Conservation (phyloP, 1,140 invertebrate species). For the Holotrichia oblita region DNA sequence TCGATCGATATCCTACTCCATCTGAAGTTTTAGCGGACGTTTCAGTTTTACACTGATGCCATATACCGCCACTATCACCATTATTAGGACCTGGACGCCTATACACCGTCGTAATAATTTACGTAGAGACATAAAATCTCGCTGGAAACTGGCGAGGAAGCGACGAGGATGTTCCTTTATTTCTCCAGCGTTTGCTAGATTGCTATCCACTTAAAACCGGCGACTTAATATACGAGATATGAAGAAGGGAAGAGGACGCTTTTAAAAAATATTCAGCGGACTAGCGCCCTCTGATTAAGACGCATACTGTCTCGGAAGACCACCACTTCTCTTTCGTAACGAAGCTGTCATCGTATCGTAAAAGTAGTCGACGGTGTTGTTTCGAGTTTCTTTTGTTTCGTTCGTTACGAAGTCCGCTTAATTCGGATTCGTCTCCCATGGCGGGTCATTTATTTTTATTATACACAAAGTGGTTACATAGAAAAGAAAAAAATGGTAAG, state of each 20-base stretch:
- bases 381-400: background rate
- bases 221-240: background rate
- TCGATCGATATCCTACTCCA: background rate
- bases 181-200: background rate
- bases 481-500: background rate
- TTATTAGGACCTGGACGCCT: background rate
- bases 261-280: background rate
- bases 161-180: background rate
- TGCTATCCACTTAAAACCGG: background rate
- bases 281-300: background rate
- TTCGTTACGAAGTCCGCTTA: constrained; percentile 1
- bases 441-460: background rate
- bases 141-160: background rate
- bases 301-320: background rate
- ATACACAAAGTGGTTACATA: background rate
- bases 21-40: background rate
- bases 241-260: background rate
- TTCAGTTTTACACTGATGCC: background rate
- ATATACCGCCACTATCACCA: background rate
- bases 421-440: background rate
- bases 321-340: background rate
- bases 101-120: background rate
- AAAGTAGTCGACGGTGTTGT: background rate
- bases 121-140: background rate
- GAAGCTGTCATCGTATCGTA: background rate